Base-by-base conservation (phyloP, 2,113 vertebrate genomes). In the Protobothrops flavoviridis region DNA sequence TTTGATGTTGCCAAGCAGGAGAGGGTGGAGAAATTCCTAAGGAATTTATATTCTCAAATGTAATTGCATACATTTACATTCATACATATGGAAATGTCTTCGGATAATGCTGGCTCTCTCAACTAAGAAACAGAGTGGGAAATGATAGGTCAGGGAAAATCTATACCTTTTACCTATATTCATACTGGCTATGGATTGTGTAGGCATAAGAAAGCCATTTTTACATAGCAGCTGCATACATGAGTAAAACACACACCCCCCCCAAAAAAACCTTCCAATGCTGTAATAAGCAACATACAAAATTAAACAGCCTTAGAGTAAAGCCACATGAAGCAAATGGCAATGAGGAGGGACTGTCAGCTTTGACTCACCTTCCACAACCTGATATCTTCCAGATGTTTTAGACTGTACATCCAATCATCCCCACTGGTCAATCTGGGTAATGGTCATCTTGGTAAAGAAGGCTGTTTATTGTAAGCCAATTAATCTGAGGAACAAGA, bases 1-100 rank as follows among this genome's bases (percentile, higher is more conserved):
- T 93, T 93, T 93, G 56, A 53, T 87, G n/a, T 90, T 90, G 48
- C 55, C 23, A 86, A 90, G 61, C 39, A 52, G 17, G 13, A 33
- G 21, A 61, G 69, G 21, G 55, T 86, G 43, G n/a, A 61, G 48
- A 53, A 45, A 2, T 17, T 61, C 85, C 23, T 10, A 90, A 81
- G 55, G n/a, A 64, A 23, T 81, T 39, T 87, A n/a, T 21, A 90
- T 53, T 43, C 23, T 29, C 24, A 90, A 2, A 43, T 93, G 8
- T 61, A 90, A 86, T 52, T 52, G 52, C 17, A 86, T 74, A 74
- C 69, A 3, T 8, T 7, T 33, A 74, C 2, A 33, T 74, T 17
- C n/a, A 33, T 33, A 33, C n/a, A 1, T 29, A 12, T 69, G 64
- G 64, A n/a, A 69, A n/a, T n/a, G 29, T 69, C 29, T 69, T 69